Base-by-base conservation (phyloP, 2,888 invertebrate species). In the Atherix ibis region DNA sequence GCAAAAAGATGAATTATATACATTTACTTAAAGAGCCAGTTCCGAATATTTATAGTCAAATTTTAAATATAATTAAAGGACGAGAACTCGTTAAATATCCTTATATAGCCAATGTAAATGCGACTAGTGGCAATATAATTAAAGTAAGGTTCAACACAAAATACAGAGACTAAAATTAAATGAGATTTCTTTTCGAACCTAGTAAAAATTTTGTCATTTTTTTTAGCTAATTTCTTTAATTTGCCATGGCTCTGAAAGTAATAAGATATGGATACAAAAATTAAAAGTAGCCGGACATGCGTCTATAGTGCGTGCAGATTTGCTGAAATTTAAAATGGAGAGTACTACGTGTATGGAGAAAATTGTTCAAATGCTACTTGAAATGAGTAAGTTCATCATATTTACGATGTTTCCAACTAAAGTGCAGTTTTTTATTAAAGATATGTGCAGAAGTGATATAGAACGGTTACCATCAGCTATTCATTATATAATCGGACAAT, bases 41-140 rank as follows among this genome's bases (percentile, higher is more conserved):
- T 2, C 79, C 83, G 0, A 73, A 66, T 53, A 66, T 91, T 27
- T 79, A 80, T 50, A 63, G 70, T 26, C 80, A 81, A 48, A 56
- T 91, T 38, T 70, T 74, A 46, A 62, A 67, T 8, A 66, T 82
- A 45, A 53, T 87, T 36, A 64, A 65, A 27, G 68, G 68, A 10
- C 48, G 59, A 0, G 63, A 68, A 9, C 48, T 58, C 32, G 52
- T 66, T 51, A 64, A 73, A 9, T 87, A 78, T 56, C 83, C 83
- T 0, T 78, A 73, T 54, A 66, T 89, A 46, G 64, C 67, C 10
- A 68, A 73, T 41, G 76, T 89, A 1, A 89, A 87, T 58, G 64
- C 65, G 22, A 68, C 68, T 46, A 78, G 79, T 3, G 73, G 68
- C 42, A 74, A 81, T 62, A 62, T 88, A 32, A 65, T 89, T 37